Conservation (phyloP, 2,888 invertebrate genomes). For the Camponotus fellah region DNA sequence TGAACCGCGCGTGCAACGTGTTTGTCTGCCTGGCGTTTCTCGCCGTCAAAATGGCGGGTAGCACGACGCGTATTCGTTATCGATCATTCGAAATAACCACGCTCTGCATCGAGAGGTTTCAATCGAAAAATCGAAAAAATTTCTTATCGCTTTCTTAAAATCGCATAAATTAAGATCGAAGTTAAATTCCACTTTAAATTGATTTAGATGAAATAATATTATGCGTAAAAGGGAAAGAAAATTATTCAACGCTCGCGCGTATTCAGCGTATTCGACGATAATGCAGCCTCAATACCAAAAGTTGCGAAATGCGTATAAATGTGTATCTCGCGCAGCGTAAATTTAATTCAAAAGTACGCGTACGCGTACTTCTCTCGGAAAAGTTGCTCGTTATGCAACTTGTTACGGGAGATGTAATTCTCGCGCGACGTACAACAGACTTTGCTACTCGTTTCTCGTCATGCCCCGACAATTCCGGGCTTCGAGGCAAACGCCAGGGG, state of each 20-base stretch:
- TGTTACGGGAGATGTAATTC: slow-evolving; percentile 39
- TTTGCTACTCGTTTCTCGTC: slow-evolving; percentile 24
- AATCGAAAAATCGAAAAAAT: background rate
- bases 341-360: slow-evolving; percentile 9
- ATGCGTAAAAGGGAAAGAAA: background rate
- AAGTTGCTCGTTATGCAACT: slow-evolving; percentile 47
- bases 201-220: background rate
- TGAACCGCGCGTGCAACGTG: background rate
- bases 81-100: background rate
- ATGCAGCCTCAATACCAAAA: slow-evolving; percentile 5
- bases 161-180: background rate
- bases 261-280: background rate
- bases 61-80: background rate
- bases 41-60: background rate
- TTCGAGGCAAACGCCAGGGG: background rate
- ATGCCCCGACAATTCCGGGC: background rate
- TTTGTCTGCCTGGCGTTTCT: background rate
- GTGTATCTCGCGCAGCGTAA: background rate
- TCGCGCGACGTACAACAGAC: background rate
- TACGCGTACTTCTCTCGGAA: background rate
- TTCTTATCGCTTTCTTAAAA: background rate
- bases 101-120: background rate
- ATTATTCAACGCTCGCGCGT: background rate
- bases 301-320: background rate
- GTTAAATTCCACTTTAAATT: background rate